phyloP scores from a whole-genome alignment of 2,888 invertebrate genomes.

The Drosophila anomelani region DNA sequence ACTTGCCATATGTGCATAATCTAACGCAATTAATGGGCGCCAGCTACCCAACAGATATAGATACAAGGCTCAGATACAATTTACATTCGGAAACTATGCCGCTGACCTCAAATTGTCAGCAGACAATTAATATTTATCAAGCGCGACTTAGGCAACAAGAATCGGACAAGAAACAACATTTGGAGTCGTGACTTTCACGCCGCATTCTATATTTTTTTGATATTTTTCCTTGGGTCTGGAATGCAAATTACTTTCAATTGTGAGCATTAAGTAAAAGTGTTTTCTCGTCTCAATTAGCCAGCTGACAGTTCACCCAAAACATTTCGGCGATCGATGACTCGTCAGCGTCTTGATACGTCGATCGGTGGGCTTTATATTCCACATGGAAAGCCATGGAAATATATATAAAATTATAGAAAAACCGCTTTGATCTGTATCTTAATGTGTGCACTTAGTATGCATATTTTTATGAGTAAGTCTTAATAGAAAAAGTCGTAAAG shows the following conservation, averaged over 20 bases:
- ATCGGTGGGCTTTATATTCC: background rate
- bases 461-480: background rate
- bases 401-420: background rate
- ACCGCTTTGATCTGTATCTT: constrained; percentile 1
- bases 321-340: constrained; percentile 40
- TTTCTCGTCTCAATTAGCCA: constrained; percentile 66
- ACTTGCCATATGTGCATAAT: constrained; percentile 48
- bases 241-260: constrained; percentile 78
- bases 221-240: constrained; percentile 6
- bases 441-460: background rate
- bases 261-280: constrained; percentile 60
- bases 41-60: constrained; percentile 31
- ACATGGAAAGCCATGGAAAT: background rate
- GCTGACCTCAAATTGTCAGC: constrained; percentile 72
- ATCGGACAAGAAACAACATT: constrained; percentile 25
- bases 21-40: constrained; percentile 69
- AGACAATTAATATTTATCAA: constrained; percentile 78
- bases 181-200: constrained; percentile 51
- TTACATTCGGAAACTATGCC: constrained; percentile 38
- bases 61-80: constrained; percentile 17
- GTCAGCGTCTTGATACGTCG: constrained; percentile 11
- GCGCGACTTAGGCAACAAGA: constrained; percentile 43
- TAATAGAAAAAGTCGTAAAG: constrained; percentile 22
- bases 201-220: constrained; percentile 1
- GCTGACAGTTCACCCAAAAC: constrained; percentile 45